Base-by-base conservation (phyloP, 2,888 invertebrate genomes). In the Elmis aenea region DNA sequence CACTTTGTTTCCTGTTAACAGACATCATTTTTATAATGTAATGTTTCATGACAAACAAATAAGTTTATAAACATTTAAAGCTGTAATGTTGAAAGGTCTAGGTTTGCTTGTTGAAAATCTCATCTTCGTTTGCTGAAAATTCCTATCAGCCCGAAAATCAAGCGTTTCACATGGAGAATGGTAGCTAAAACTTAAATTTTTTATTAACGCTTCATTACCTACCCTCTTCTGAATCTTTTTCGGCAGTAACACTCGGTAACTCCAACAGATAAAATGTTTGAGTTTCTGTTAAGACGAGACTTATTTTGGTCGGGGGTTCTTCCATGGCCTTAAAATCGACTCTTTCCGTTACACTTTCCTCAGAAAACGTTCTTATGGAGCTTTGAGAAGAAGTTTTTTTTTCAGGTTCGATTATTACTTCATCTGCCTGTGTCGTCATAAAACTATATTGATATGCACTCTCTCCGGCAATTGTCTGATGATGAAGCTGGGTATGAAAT, bases 241-340 rank as follows among this genome's bases (percentile, higher is more conserved):
- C 72, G 3, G 69, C 82, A 0, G 82, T 81, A 36, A 71, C 69
- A 50, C 79, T 78, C 0, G 77, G 76, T 44, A 83, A 61, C 45
- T 82, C 81, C 46, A 79, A 79, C 3, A 86, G 58, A 34, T 77
- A 74, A 22, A 69, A 57, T 0, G 83, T 81, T 25, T 77, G 73
- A 0, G 84, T 83, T 68, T 85, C 85, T 38, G 69, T 75, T 1
- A 86, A 65, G n/a, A 70, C 66, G 3, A 86, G 64, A 46, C 73
- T 74, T 15, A 83, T 74, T 52, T 75, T 74, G 2, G 74, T 66
- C 18, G 18, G 18, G 8, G 15, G 15, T 12, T 6, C 14, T 26
- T 2, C 27, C 24, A n/a, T 13, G 9, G 26, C 13, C 5, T 9
- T 8, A 18, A 18, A 18, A 6, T 8, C 18, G 8, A 18, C 8